Evolutionary conservation across 2,888 invertebrate genomes (phyloP).

Genomic region (Pycnomerus fuliginosus): DNA sequence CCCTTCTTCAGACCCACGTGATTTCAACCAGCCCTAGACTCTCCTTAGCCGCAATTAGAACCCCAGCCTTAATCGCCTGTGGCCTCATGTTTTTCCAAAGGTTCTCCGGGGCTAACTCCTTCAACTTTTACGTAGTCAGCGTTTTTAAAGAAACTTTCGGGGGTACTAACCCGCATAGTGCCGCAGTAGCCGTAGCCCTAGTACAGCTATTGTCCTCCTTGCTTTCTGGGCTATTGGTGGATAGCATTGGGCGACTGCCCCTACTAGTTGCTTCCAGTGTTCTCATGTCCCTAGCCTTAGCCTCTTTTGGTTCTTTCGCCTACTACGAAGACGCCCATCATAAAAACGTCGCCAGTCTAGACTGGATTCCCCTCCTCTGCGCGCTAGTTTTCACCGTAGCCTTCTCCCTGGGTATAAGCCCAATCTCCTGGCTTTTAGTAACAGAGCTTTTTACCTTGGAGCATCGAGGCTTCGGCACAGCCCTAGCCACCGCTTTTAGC

Average conservation of each 20-base stretch:
- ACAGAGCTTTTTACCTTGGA: conserved; percentile 82
- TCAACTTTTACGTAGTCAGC: conserved; percentile 82
- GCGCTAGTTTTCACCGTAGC: conserved; percentile 82
- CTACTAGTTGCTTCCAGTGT: conserved; percentile 81
- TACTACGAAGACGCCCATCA: conserved; percentile 72
- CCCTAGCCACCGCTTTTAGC: conserved; percentile 82
- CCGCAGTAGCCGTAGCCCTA: conserved; percentile 81
- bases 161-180: conserved; percentile 78
- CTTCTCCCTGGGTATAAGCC: conserved; percentile 84
- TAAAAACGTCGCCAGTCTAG: conserved; percentile 58
- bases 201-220: conserved; percentile 84
- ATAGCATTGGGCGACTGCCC: conserved; percentile 81
- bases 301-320: conserved; percentile 81
- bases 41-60: conserved; percentile 54
- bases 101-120: conserved; percentile 80
- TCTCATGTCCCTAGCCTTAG: conserved; percentile 82
- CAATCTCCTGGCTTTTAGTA: conserved; percentile 82
- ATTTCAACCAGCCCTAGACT: conserved; percentile 49
- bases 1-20: conserved; percentile 69
- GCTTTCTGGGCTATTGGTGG: conserved; percentile 78
- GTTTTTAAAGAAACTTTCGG: conserved; percentile 84
- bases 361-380: conserved; percentile 82
- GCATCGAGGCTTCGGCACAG: conserved; percentile 82
- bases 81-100: conserved; percentile 89
- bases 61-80: conserved; percentile 79